Percentiles rank a stretch among this genome's conserved stretches.
These are phyloP conservation scores for Lycocerus yunnanus DNA, from an alignment of 2,888 invertebrate genomes.

Conservation along the genomic window DNA sequence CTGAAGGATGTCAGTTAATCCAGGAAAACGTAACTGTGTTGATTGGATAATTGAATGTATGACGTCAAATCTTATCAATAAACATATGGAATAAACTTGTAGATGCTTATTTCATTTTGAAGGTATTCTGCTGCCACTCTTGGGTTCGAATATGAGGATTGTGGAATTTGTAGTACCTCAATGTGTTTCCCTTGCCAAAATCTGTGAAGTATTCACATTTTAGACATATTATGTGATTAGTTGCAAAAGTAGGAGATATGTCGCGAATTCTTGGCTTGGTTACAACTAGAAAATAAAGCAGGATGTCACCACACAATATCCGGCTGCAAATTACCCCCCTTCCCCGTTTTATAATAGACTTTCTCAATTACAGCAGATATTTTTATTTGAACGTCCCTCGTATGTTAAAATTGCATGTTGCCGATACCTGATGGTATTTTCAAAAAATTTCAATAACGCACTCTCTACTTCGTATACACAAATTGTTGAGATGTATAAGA, in stretches of 20 bases:
- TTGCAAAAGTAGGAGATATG: conserved; percentile 7
- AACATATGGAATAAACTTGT: neutral
- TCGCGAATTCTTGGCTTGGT: conserved; percentile 6
- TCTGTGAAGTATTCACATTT: neutral
- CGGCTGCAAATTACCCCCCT: conserved; percentile 25
- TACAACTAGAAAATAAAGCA: conserved; percentile 17
- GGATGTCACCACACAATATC: conserved; percentile 31
- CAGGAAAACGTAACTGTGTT: neutral
- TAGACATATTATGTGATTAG: neutral
- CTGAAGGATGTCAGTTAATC: too few relatives aligned
- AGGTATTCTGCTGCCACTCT: too few relatives aligned
- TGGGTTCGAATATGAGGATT: too few relatives aligned
- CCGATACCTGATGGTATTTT: neutral
- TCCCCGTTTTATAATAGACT: conserved; percentile 11
- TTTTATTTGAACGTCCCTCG: neutral
- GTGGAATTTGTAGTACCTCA: too few relatives aligned
- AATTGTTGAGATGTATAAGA: neutral
- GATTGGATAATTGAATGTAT: too few relatives aligned
- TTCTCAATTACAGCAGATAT: neutral
- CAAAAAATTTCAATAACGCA: neutral
- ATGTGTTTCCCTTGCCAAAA: neutral
- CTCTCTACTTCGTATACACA: neutral
- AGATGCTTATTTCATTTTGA: too few relatives aligned
- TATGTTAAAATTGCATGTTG: neutral
- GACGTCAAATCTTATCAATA: too few relatives aligned